phyloP scores from a whole-genome alignment of 1,140 invertebrate species.

The Lerema accius region DNA sequence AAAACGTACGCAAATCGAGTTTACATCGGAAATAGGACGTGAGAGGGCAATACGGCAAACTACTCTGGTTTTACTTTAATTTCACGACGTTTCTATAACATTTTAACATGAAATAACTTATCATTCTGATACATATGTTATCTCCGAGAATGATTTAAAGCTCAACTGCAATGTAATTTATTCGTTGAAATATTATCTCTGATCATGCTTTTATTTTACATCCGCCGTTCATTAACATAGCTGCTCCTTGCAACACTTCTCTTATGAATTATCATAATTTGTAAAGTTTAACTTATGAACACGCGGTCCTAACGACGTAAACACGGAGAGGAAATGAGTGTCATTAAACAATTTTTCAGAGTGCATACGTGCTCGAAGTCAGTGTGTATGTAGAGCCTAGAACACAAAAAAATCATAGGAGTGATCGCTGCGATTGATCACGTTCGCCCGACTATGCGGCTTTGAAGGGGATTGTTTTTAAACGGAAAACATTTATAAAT shows the following conservation, averaged over 20 bases:
- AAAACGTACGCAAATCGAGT: too few species aligned
- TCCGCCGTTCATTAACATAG: neutral
- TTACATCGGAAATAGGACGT: too few species aligned
- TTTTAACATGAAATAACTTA: too few species aligned
- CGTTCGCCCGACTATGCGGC: constrained; percentile 32
- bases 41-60: too few species aligned
- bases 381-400: constrained; percentile 39
- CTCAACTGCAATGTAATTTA: too few species aligned
- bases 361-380: constrained; percentile 43
- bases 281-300: constrained; percentile 33
- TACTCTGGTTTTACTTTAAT: too few species aligned
- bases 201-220: too few species aligned
- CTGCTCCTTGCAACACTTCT: neutral
- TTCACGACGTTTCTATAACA: too few species aligned
- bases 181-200: too few species aligned
- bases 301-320: constrained; percentile 37
- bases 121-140: too few species aligned
- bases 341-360: constrained; percentile 55
- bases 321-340: constrained; percentile 53
- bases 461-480: constrained; percentile 48
- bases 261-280: constrained; percentile 23
- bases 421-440: constrained; percentile 57
- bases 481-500: constrained; percentile 61
- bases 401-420: constrained; percentile 44
- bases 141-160: too few species aligned